phyloP scores from a whole-genome alignment of 2,113 vertebrate species.

The Nerophis ophidion region DNA sequence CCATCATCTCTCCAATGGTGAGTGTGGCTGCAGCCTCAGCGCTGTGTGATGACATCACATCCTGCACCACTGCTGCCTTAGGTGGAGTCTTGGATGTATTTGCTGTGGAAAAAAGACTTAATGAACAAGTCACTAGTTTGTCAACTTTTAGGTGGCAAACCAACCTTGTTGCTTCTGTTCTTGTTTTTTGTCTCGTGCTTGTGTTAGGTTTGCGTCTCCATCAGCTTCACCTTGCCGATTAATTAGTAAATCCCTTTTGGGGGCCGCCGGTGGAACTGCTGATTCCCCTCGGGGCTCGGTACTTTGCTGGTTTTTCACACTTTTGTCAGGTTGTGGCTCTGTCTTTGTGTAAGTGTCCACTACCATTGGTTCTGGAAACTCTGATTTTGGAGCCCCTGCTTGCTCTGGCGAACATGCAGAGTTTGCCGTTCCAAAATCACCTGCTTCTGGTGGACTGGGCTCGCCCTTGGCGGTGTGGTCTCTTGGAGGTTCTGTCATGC shows the following conservation, averaged over 20 bases:
- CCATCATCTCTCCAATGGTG: constrained; percentile 11
- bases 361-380: not conserved
- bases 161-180: constrained; percentile 4
- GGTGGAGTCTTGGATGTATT: not conserved
- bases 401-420: not conserved
- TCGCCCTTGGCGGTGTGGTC: too few species aligned
- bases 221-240: not conserved
- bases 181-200: not conserved
- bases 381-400: not conserved
- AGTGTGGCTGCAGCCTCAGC: rapidly evolving
- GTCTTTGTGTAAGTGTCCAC: not conserved
- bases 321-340: not conserved
- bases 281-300: not conserved
- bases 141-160: not conserved
- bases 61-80: not conserved
- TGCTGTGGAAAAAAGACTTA: not conserved
- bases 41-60: not conserved
- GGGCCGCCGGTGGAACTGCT: not conserved
- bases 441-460: not conserved
- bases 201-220: not conserved
- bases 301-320: not conserved
- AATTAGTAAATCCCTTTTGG: not conserved
- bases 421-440: not conserved
- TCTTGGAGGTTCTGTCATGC: too few species aligned
- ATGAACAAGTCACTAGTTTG: too few species aligned